Evolutionary conservation across 92 coral and sea anemone genomes (phyloP), one percentile per base, ranked within the genome.

Genomic region (Epizoanthus illoricatus): DNA sequence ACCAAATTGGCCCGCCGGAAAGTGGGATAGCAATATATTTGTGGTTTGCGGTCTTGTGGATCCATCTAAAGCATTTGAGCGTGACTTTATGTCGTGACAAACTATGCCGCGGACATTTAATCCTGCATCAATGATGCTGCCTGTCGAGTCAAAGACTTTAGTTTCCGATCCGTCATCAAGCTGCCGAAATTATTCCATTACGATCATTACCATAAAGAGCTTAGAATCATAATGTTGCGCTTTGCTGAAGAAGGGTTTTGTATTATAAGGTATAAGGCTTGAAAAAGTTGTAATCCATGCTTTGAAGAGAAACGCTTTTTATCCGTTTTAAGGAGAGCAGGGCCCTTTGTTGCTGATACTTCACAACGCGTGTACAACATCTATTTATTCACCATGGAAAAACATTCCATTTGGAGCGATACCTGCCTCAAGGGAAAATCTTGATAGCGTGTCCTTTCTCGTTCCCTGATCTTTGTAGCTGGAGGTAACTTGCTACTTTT

Each of bases 51-150:
- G 49, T 36, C 4, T 67, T 67, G 1, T 33, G 41, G 5, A 56
- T 33, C 7, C 55, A 49, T 19, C 24, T 12, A 36, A 33, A 63
- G 41, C 42, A 39, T 59, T 24, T 76, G 41, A 60, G 49, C 82
- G 71, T 78, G 82, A 78, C 82, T n/a, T 2, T n/a, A 20, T 42
- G 47, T 78, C 82, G 82, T 78, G 82, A 78, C 82, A 78, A 41
- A 12, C 39, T 39, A 58, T 60, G 69, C 81, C 69, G 81, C 42
- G 62, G 70, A 63, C 42, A 78, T 28, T 64, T 78, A 78, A 78
- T 78, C 71, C 45, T 61, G 59, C 45, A 7, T 63, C 61, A 78
- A 42, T 42, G 82, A 43, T 78, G 47, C 71, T 62, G 56, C 56
- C 56, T 49, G 56, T 49, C 56, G 56, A 49, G 56, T 49, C 56